phyloP scores from a whole-genome alignment of 1,140 invertebrate species.

The Micrasema minimum region DNA sequence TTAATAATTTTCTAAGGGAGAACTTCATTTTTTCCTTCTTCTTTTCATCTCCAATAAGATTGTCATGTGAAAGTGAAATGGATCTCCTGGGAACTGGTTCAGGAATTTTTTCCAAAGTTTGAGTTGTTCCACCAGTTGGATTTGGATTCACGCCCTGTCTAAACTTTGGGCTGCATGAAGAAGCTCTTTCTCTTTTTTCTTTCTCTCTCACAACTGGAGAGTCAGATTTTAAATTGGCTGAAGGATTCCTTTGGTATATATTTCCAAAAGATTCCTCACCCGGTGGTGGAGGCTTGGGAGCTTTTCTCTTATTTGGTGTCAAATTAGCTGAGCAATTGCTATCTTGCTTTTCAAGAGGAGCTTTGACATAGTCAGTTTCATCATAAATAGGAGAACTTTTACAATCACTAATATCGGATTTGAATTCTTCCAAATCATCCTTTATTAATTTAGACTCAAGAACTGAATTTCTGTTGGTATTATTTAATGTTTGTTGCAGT shows the following conservation, averaged over 20 bases:
- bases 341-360: slow-evolving; percentile 66
- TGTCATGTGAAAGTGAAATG: slow-evolving; percentile 79
- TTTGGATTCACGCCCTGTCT: slow-evolving; percentile 60
- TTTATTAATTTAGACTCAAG: slow-evolving; percentile 24
- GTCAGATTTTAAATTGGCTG: slow-evolving; percentile 69
- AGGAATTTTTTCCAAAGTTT: slow-evolving; percentile 58
- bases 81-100: slow-evolving; percentile 74
- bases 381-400: slow-evolving; percentile 32
- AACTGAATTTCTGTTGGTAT: slow-evolving; percentile 49
- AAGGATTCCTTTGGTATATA: slow-evolving; percentile 69
- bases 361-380: slow-evolving; percentile 55
- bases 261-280: slow-evolving; percentile 66
- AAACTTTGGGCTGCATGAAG: slow-evolving; percentile 74
- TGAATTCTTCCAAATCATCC: slow-evolving; percentile 44
- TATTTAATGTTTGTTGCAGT: slow-evolving; percentile 59
- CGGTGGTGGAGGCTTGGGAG: slow-evolving; percentile 73
- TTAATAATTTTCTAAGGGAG: slow-evolving; percentile 84
- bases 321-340: slow-evolving; percentile 65
- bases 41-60: slow-evolving; percentile 72
- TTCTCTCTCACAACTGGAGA: slow-evolving; percentile 78
- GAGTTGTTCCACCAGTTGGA: slow-evolving; percentile 38
- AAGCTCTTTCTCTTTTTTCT: slow-evolving; percentile 77
- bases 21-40: slow-evolving; percentile 79
- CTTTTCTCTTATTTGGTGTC: slow-evolving; percentile 68
- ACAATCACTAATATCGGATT: slow-evolving; percentile 25